Percentiles rank a stretch among this genome's conserved stretches.
phyloP scores from a whole-genome alignment of 2,888 invertebrate species.

The Caenorhabditis japonica region DNA sequence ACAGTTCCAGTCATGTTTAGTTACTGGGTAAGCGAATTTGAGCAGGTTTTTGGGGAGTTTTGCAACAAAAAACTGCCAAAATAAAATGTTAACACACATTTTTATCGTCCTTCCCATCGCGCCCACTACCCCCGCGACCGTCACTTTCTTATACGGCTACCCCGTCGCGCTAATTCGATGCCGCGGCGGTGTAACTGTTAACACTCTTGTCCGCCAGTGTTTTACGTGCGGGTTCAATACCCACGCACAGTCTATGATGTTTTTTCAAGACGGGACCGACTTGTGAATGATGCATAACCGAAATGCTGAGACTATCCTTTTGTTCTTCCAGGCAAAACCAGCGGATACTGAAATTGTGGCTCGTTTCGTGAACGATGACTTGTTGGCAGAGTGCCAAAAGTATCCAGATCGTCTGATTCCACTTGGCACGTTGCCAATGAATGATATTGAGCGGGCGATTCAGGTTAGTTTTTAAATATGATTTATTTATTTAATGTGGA shows the following conservation, averaged over 20 bases:
- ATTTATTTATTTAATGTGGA: constrained; percentile 11
- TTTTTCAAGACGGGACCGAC: constrained; percentile 57
- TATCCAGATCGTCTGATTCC: constrained; percentile 80
- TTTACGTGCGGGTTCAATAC: constrained; percentile 27
- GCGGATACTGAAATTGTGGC: constrained; percentile 80
- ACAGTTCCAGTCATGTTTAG: constrained; percentile 82
- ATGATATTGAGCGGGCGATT: constrained; percentile 80
- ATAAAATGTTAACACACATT: too few relatives aligned
- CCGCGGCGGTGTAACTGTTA: too few relatives aligned
- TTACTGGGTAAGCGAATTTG: constrained; percentile 80
- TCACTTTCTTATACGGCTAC: too few relatives aligned
- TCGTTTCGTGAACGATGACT: constrained; percentile 80
- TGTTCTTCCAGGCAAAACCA: constrained; percentile 79
- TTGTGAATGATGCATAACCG: constrained; percentile 55
- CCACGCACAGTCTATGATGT: constrained; percentile 32
- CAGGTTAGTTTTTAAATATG: constrained; percentile 58
- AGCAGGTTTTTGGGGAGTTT: too few relatives aligned
- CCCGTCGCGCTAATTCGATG: too few relatives aligned
- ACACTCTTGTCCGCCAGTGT: too few relatives aligned
- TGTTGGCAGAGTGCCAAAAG: constrained; percentile 79
- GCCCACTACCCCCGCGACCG: too few relatives aligned
- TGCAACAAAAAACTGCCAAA: too few relatives aligned
- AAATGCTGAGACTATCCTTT: constrained; percentile 28
- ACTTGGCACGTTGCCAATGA: constrained; percentile 81
- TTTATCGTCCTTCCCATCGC: too few relatives aligned